Percentiles rank a stretch among this genome's conserved stretches.
Conservation (phyloP, 2,113 vertebrate genomes). For the Lepus europaeus region DNA sequence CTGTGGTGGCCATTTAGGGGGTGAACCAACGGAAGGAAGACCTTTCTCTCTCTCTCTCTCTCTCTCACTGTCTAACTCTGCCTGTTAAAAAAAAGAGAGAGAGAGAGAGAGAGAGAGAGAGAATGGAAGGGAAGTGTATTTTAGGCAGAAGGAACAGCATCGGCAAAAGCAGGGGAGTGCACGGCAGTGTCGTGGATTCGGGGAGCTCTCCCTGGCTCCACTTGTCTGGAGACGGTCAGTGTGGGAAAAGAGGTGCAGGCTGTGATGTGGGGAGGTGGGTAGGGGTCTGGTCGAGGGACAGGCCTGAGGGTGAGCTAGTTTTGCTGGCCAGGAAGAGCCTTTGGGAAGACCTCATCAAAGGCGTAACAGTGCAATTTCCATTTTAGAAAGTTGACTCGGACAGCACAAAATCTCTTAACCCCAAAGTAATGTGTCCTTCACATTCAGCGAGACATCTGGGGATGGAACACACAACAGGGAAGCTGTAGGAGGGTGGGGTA, state of each 20-base stretch:
- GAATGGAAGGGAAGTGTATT: neutral
- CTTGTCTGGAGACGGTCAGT: neutral
- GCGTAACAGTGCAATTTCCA: constrained; percentile 41
- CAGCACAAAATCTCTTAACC: neutral
- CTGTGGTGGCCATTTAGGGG: too few relatives aligned
- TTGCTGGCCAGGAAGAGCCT: neutral
- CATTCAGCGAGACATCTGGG: neutral
- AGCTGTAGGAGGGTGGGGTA: neutral
- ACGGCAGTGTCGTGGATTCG: neutral
- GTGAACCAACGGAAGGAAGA: too few relatives aligned
- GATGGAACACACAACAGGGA: neutral
- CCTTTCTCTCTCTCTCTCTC: too few relatives aligned
- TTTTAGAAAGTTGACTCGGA: constrained; percentile 37
- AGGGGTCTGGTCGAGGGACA: neutral
- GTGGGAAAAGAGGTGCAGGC: neutral
- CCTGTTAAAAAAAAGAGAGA: too few relatives aligned
- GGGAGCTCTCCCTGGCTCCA: fast-evolving
- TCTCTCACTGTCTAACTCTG: too few relatives aligned
- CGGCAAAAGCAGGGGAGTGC: neutral
- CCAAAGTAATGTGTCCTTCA: constrained; percentile 49
- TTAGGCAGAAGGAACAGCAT: neutral
- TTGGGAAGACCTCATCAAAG: constrained; percentile 51
- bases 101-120: too few relatives aligned
- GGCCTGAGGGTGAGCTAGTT: constrained; percentile 18
- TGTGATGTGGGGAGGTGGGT: neutral